Conservation (phyloP, 2,797 vertebrate genomes). For the Bradypodion ventrale region DNA sequence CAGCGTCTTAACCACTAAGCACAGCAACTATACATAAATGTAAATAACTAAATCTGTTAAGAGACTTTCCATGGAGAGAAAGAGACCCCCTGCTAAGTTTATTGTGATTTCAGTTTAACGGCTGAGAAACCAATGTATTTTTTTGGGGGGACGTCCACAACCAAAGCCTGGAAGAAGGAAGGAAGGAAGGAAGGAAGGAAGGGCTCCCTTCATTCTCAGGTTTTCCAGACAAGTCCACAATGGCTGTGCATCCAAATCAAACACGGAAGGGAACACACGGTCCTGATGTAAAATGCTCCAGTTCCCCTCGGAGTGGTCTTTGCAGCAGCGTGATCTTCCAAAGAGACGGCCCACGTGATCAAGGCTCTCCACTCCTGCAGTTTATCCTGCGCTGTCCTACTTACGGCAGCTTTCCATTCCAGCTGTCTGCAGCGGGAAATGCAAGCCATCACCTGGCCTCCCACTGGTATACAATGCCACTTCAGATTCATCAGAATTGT, state of each 20-base stretch:
- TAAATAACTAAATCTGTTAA: background rate
- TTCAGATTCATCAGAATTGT: conserved; percentile 58
- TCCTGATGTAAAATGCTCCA: conserved; percentile 72
- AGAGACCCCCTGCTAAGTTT: no score
- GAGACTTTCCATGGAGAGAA: background rate
- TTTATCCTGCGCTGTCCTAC: conserved; percentile 86
- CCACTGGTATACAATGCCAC: conserved; percentile 53
- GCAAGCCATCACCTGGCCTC: conserved; percentile 67
- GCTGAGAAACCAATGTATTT: background rate
- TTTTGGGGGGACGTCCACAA: background rate
- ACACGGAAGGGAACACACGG: conserved; percentile 59
- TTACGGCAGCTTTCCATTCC: conserved; percentile 78
- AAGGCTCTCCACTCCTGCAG: conserved; percentile 84
- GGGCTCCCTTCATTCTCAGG: background rate
- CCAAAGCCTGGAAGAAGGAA: background rate
- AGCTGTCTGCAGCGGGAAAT: conserved; percentile 68
- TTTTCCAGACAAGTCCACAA: conserved; percentile 48
- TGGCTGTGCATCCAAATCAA: conserved; percentile 46
- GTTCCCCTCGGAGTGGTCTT: conserved; percentile 77
- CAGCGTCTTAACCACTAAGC: no score
- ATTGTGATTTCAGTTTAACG: background rate
- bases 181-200: background rate
- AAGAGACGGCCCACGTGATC: conserved; percentile 80
- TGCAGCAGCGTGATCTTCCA: conserved; percentile 80
- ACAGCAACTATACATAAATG: background rate